Evolutionary conservation across 2,797 vertebrate species (phyloP).

Genomic region (Xiphophorus birchmanni): DNA sequence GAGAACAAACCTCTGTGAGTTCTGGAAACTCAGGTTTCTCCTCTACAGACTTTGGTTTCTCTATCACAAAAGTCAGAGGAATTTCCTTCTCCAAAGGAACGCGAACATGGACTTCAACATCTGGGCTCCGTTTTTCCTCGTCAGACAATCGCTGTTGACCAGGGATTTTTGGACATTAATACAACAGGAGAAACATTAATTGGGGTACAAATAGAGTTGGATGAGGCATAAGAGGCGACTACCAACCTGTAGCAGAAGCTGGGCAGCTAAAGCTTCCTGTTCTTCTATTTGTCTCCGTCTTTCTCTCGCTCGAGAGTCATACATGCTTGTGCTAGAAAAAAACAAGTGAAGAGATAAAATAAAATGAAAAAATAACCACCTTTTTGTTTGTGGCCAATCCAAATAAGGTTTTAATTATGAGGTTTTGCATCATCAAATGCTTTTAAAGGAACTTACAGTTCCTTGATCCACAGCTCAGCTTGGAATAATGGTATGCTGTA

Average conservation of each 20-base stretch:
- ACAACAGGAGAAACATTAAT: background rate
- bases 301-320: slow-evolving; percentile 93
- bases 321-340: slow-evolving; percentile 87
- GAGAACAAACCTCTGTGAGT: slow-evolving; percentile 85
- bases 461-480: slow-evolving; percentile 96
- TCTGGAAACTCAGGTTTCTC: slow-evolving; percentile 90
- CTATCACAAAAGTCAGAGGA: slow-evolving; percentile 82
- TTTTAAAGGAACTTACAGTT: slow-evolving; percentile 86
- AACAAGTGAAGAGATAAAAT: slow-evolving; percentile 1
- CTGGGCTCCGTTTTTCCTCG: slow-evolving; percentile 75
- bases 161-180: slow-evolving; percentile 17
- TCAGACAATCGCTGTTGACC: slow-evolving; percentile 83
- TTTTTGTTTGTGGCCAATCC: background rate
- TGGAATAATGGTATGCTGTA: slow-evolving; percentile 89
- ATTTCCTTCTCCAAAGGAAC: slow-evolving; percentile 96
- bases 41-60: slow-evolving; percentile 62
- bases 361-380: background rate
- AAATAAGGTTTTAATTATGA: slow-evolving; percentile 3
- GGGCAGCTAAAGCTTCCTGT: slow-evolving; percentile 87
- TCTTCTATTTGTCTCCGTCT: slow-evolving; percentile 91
- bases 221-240: background rate
- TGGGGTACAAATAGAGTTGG: background rate
- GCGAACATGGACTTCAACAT: slow-evolving; percentile 88
- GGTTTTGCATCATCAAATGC: background rate
- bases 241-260: slow-evolving; percentile 88